Evolutionary conservation across 2,113 vertebrate species (phyloP).

Genomic region (Salvator merianae): DNA sequence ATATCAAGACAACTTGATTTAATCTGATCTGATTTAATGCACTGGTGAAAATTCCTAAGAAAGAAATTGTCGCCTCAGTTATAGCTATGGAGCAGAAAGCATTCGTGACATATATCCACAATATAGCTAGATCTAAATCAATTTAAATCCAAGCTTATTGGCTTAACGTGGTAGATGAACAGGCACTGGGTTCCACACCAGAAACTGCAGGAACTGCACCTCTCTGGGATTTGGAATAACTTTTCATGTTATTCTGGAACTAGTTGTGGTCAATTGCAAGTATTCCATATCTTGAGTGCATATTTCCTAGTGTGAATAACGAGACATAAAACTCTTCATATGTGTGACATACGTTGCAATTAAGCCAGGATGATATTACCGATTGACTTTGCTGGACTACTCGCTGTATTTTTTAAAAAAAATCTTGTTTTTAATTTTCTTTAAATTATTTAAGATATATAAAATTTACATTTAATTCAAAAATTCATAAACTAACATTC

Average conservation of each 20-base stretch:
- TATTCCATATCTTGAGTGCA: neutral
- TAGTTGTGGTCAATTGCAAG: neutral
- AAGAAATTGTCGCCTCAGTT: constrained; percentile 58
- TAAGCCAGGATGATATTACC: too few species aligned
- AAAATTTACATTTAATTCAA: too few species aligned
- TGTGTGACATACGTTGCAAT: too few species aligned
- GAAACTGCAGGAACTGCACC: constrained; percentile 2
- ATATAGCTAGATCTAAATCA: neutral
- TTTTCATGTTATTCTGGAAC: neutral
- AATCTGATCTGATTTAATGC: constrained; percentile 68
- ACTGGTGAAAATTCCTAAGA: constrained; percentile 57
- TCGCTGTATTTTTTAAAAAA: too few species aligned
- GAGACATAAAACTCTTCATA: neutral
- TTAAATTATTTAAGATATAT: too few species aligned
- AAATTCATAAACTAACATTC: too few species aligned
- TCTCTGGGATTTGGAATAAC: rapidly evolving
- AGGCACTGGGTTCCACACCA: constrained; percentile 1
- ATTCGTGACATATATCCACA: neutral
- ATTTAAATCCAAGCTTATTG: neutral
- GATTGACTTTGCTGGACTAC: too few species aligned
- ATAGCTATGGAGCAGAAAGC: neutral
- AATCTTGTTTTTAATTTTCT: too few species aligned
- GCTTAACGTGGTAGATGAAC: constrained; percentile 6
- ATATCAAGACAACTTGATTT: constrained; percentile 63
- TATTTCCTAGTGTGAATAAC: neutral